Base-by-base conservation (phyloP, 2,888 invertebrate species). In the Stenurella melanura region DNA sequence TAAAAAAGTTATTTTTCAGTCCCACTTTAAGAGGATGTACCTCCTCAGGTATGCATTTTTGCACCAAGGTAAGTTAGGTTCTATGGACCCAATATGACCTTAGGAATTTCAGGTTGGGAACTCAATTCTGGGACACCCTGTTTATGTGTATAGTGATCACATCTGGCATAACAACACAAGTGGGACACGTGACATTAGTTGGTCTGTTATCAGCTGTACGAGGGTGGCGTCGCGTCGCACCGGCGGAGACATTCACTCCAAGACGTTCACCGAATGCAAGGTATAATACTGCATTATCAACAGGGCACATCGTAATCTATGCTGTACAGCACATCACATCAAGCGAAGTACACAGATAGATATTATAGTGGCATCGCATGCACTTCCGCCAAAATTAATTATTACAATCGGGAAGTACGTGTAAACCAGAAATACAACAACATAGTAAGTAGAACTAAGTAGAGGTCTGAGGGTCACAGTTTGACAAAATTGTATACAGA, bases 371-470 rank as follows among this genome's bases (percentile, higher is more conserved):
- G 68, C 30, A 30, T n/a, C 10, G 42, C 21, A 42, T 60, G 60
- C 50, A 70, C 42, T 61, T 42, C 70, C 60, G 21, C 60, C 42
- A 19, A 70, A 60, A 61, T 70, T 60, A 70, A 70, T 60, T 70
- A 50, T n/a, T 9, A 50, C 60, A 60, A 70, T 70, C 60, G 42
- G 21, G n/a, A 60, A 26, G 38, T 12, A 42, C 21, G 30, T 60
- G 70, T 61, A 70, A 61, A 38, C 26, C 26, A 60, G 42, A 50
- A 42, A 15, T 42, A 60, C 60, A 21, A 42, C 60, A 50, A 17
- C 60, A 11, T 21, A 15, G n/a, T 12, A 15, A 12, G 38, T 60
- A 21, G 4, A 60, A 60, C 26, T 60, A 60, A 30, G n/a, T n/a
- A 61, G 12, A 61, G 9, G 12, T 26, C 15, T 2, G 15, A 61